Evolutionary conservation across 1,140 invertebrate species (phyloP).

Genomic region (Sycophaga agraensis): DNA sequence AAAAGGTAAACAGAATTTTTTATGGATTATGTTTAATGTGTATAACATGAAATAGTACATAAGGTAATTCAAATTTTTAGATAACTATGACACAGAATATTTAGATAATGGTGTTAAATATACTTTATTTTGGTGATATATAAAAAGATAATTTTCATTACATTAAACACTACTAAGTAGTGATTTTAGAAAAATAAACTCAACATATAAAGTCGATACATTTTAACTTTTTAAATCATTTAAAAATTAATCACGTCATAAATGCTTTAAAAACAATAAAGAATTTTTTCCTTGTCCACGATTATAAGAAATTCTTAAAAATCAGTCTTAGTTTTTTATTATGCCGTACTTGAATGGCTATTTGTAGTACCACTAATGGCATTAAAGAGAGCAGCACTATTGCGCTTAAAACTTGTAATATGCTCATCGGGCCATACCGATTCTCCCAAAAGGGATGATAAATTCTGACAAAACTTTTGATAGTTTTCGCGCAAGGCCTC

Average conservation of each 20-base stretch:
- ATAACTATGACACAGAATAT: too few species aligned
- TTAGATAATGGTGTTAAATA: too few species aligned
- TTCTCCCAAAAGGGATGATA: constrained; percentile 74
- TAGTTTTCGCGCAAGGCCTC: constrained; percentile 82
- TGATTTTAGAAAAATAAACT: neutral
- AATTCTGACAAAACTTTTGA: constrained; percentile 77
- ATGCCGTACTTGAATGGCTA: constrained; percentile 67
- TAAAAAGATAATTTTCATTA: constrained; percentile 1
- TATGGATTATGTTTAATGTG: too few species aligned
- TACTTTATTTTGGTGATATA: too few species aligned
- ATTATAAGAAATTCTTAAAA: constrained; percentile 20
- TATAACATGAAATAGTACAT: too few species aligned
- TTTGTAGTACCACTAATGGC: constrained; percentile 68
- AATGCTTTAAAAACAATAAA: constrained; percentile 5
- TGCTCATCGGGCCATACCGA: constrained; percentile 68
- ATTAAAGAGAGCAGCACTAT: constrained; percentile 69
- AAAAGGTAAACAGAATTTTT: too few species aligned
- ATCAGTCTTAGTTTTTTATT: constrained; percentile 39
- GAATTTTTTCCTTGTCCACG: neutral
- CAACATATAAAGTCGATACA: neutral
- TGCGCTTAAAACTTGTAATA: constrained; percentile 63
- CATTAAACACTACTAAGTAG: neutral
- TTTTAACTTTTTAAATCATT: neutral
- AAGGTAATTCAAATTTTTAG: too few species aligned
- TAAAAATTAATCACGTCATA: constrained; percentile 1